Conservation (phyloP, 2,888 invertebrate genomes). For the Micoletzkya japonica region DNA sequence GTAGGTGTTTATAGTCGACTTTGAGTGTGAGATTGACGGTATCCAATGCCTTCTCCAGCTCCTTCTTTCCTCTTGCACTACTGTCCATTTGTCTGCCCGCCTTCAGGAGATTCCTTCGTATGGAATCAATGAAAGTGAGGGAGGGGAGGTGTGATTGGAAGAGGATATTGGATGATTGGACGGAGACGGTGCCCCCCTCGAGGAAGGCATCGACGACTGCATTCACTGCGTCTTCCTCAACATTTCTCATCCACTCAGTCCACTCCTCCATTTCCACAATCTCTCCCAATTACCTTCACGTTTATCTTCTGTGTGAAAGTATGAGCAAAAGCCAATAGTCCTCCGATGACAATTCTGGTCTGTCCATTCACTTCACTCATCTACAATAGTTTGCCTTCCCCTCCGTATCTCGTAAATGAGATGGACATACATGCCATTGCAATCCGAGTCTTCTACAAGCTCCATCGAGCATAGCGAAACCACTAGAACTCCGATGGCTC, state of each 20-base stretch:
- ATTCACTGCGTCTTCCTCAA: constrained; percentile 23
- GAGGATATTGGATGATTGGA: background rate
- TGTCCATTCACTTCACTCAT: constrained; percentile 4
- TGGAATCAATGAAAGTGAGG: constrained; percentile 12
- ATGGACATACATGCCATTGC: constrained; percentile 17
- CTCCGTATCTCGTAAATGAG: background rate
- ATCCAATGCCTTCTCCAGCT: background rate
- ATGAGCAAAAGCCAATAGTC: constrained; percentile 1
- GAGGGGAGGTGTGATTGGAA: constrained; percentile 13
- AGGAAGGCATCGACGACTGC: constrained; percentile 29
- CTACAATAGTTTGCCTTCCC: background rate
- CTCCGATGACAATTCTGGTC: constrained; percentile 2
- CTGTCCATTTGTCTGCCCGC: background rate
- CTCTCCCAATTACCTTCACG: constrained; percentile 8
- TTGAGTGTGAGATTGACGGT: constrained; percentile 18
- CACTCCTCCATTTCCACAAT: background rate
- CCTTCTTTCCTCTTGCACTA: constrained; percentile 13
- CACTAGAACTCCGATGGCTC: constrained; percentile 12
- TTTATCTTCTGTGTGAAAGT: constrained; percentile 9
- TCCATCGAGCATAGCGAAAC: constrained; percentile 11
- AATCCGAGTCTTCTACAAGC: constrained; percentile 11
- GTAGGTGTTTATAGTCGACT: constrained; percentile 2
- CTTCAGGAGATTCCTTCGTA: constrained; percentile 15
- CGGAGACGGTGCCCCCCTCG: constrained; percentile 21
- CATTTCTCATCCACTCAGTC: background rate